Evolutionary conservation across 2,888 invertebrate species (phyloP).

Genomic region (Meta bourneti): DNA sequence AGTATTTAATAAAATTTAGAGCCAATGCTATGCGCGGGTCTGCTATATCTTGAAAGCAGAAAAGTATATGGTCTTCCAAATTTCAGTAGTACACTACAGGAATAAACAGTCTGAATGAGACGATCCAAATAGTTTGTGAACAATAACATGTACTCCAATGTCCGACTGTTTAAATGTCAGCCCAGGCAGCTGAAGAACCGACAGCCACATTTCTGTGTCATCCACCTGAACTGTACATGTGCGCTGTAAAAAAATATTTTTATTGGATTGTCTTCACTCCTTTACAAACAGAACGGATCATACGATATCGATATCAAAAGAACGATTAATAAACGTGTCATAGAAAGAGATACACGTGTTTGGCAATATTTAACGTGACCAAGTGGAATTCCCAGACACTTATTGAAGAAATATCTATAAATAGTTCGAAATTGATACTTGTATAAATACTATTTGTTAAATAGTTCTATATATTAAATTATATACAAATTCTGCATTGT

Average conservation of each 20-base stretch:
- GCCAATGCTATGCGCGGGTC: too few relatives aligned
- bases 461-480: too few relatives aligned
- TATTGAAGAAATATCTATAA: too few relatives aligned
- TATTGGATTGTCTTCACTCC: background rate
- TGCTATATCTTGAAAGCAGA: too few relatives aligned
- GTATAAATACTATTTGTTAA: too few relatives aligned
- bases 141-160: background rate
- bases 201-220: constrained; percentile 20
- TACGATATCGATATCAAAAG: background rate
- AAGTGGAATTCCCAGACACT: too few relatives aligned
- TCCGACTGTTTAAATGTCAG: constrained; percentile 36
- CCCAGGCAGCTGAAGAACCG: constrained; percentile 13
- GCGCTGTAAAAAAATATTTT: background rate
- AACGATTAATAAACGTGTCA: background rate
- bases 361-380: background rate
- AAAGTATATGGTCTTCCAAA: too few relatives aligned
- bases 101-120: background rate
- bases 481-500: too few relatives aligned
- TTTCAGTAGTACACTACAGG: background rate
- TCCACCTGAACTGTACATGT: background rate
- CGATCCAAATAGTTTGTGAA: background rate
- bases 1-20: too few relatives aligned
- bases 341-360: background rate
- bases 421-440: too few relatives aligned
- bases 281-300: background rate